Base-by-base conservation (phyloP, 2,113 vertebrate species). In the Amazona guildingii region DNA sequence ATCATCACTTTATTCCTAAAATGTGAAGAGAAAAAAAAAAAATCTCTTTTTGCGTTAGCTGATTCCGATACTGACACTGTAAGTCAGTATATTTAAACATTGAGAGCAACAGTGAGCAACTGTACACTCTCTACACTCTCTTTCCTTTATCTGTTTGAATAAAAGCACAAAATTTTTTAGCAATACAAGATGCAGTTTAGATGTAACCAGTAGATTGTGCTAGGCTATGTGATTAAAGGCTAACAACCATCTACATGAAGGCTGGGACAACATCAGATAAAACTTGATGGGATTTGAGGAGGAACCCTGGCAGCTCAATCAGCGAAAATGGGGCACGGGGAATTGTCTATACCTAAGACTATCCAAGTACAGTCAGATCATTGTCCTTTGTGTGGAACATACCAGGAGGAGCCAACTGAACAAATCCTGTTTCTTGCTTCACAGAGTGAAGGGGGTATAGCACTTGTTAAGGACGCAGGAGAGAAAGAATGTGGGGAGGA, bases 301-400 rank as follows among this genome's bases (percentile, higher is more conserved):
- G 35, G 54, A 89, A 67, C 9, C 11, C 12, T 6, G 70, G 25
- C 43, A 76, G 18, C 5, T 10, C 82, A 6, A 59, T 29, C 31
- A 59, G 31, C n/a, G 69, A 68, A 91, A 82, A 61, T 3, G 0
- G 0, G 31, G 4, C 4, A 6, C 37, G 62, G 41, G 44, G 48
- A 82, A 61, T 0, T 0, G 3, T 11, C 18, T 59, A 24, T 0
- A 0, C 13, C 28, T 14, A 25, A 18, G 31, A 31, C 41, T 57
- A 7, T 18, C 14, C 61, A 55, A 80, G 41, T 46, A 76, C 17
- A 74, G n/a, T 29, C 37, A 69, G 19, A 67, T 4, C 27, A 31
- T 7, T 31, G 35, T 63, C 37, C 27, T 73, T 64, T 2, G 0
- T 18, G n/a, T 25, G 17, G 3, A 82, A 73, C 8, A 8, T 43